phyloP scores from a whole-genome alignment of 1,140 invertebrate genomes.

The Caenorhabditis remanei region DNA sequence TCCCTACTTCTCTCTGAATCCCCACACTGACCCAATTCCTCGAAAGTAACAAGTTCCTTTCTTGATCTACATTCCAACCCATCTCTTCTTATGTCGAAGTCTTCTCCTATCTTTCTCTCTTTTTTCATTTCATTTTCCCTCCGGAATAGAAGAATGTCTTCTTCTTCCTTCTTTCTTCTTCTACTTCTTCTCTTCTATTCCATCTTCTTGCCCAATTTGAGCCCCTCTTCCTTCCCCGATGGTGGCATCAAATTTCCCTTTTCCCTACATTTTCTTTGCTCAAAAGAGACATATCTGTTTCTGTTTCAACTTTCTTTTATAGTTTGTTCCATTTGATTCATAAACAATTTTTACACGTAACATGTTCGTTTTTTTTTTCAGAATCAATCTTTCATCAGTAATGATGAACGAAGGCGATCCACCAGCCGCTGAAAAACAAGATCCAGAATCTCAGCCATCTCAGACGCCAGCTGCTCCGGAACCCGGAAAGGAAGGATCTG shows the following conservation, averaged over 20 bases:
- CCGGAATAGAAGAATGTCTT: conserved; percentile 36
- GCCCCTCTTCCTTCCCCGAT: conserved; percentile 46
- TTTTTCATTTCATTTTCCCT: conserved; percentile 47
- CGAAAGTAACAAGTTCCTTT: too few relatives aligned
- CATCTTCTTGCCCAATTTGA: conserved; percentile 55
- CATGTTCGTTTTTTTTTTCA: not conserved
- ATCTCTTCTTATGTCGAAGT: not conserved
- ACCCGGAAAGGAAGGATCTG: conserved; percentile 66
- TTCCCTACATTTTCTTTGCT: conserved; percentile 26
- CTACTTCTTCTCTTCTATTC: conserved; percentile 25
- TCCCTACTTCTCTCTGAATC: too few relatives aligned
- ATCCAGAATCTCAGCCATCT: not conserved
- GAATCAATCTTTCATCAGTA: not conserved
- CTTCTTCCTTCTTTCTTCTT: not conserved
- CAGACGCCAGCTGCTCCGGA: conserved; percentile 22
- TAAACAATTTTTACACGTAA: too few relatives aligned
- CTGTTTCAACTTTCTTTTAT: conserved; percentile 33
- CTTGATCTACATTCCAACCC: too few relatives aligned
- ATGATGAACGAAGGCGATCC: conserved; percentile 28
- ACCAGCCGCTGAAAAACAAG: not conserved
- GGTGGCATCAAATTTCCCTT: conserved; percentile 53
- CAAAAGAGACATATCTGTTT: conserved; percentile 33
- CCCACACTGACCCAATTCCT: too few relatives aligned
- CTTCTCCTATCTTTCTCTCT: not conserved
- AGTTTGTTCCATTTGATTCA: not conserved